phyloP scores from a whole-genome alignment of 2,113 vertebrate species.

The Amazona vittata region DNA sequence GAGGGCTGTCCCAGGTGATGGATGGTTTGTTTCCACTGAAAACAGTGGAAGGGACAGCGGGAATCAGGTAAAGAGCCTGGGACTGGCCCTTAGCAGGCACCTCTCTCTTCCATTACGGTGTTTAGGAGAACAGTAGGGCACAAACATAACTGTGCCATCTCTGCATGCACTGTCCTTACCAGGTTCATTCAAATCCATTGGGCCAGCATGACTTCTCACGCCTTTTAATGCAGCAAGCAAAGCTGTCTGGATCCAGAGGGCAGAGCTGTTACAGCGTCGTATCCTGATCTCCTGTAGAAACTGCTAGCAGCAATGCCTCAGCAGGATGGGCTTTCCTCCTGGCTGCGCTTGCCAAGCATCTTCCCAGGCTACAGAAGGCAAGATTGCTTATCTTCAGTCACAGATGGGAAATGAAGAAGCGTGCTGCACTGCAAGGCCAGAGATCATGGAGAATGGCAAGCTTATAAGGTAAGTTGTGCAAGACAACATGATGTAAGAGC shows the following conservation, averaged over 20 bases:
- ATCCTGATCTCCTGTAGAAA: background rate
- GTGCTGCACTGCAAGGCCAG: background rate
- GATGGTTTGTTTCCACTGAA: background rate
- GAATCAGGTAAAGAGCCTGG: background rate
- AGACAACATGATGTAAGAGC: background rate
- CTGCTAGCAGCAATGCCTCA: background rate
- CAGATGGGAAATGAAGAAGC: background rate
- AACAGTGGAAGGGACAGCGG: background rate
- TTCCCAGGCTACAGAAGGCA: background rate
- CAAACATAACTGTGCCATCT: background rate
- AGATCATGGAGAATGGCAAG: background rate
- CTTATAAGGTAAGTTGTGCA: background rate
- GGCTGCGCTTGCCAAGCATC: background rate
- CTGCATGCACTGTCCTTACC: too few relatives aligned
- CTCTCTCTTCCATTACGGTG: background rate
- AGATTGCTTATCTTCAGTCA: background rate
- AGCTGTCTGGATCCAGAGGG: background rate
- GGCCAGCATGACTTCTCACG: background rate
- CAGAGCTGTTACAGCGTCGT: background rate
- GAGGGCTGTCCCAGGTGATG: background rate
- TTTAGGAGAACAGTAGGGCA: background rate
- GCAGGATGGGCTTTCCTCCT: accelerated
- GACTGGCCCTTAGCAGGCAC: background rate
- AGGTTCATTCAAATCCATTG: background rate
- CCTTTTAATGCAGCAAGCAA: background rate